Conservation (phyloP, 2,113 vertebrate species). For the Balaeniceps rex region DNA sequence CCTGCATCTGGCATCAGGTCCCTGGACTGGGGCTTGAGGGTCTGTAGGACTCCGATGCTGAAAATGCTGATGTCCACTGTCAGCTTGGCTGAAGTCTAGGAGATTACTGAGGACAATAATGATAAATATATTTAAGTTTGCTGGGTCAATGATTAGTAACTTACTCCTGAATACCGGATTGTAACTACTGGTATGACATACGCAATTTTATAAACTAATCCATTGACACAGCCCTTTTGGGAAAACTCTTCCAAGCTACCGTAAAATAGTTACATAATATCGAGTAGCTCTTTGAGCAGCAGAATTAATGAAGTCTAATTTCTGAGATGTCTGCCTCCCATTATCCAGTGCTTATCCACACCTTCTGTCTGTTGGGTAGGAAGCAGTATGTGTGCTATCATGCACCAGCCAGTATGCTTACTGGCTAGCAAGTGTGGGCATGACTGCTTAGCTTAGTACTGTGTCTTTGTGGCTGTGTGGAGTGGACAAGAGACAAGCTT, state of each 20-base stretch:
- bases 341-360: neutral
- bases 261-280: neutral
- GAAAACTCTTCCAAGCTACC: neutral
- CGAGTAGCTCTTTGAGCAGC: neutral
- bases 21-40: neutral
- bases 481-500: neutral
- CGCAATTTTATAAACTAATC: neutral
- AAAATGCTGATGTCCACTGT: neutral
- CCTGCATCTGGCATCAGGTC: neutral
- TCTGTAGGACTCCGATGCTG: neutral
- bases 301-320: neutral
- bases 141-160: neutral
- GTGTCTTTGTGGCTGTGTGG: neutral
- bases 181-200: neutral
- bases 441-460: neutral
- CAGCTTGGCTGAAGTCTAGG: neutral
- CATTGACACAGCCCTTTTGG: neutral
- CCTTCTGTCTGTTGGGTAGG: neutral
- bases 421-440: neutral
- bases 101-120: neutral
- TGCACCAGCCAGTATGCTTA: neutral
- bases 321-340: neutral
- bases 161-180: neutral
- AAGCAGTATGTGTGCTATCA: neutral
- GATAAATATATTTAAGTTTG: neutral